Conservation (phyloP, 1,140 invertebrate genomes). For the Brachionus plicatilis region DNA sequence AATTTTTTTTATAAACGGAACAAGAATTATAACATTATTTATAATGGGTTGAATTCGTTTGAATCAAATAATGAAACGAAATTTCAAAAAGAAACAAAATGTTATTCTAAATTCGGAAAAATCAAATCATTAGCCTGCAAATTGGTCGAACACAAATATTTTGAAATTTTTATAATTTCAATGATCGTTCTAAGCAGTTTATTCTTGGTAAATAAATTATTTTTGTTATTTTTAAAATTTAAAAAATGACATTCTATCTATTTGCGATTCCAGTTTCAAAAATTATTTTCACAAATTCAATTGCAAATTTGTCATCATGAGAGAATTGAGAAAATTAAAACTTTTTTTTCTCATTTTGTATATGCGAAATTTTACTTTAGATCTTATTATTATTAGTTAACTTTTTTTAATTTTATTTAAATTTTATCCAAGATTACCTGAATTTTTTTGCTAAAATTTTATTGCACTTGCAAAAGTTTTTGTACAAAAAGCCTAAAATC, state of each 20-base stretch:
- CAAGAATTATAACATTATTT: neutral
- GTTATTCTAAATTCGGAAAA: neutral
- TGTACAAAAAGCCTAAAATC: no score
- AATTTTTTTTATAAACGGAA: neutral
- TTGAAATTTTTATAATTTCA: constrained; percentile 26
- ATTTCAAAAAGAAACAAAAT: neutral
- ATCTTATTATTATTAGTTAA: no score
- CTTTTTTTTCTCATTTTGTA: no score
- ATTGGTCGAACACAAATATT: neutral
- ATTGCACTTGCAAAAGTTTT: no score
- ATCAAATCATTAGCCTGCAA: neutral
- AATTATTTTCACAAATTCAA: constrained; percentile 56
- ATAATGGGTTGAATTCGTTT: neutral
- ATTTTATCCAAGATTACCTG: no score
- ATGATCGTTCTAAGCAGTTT: constrained; percentile 22
- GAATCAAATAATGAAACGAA: neutral
- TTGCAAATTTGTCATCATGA: no score
- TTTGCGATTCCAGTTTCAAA: constrained; percentile 62
- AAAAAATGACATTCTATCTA: neutral
- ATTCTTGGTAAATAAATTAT: neutral
- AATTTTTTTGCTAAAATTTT: no score
- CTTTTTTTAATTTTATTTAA: no score
- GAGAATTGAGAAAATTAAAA: no score
- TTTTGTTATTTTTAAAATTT: neutral
- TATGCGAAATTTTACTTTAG: no score